A percentile compares a stretch with the other conserved stretches of the same genome.
phyloP scores from a whole-genome alignment of 1,140 invertebrate genomes.

The Temnothorax nylanderi region DNA sequence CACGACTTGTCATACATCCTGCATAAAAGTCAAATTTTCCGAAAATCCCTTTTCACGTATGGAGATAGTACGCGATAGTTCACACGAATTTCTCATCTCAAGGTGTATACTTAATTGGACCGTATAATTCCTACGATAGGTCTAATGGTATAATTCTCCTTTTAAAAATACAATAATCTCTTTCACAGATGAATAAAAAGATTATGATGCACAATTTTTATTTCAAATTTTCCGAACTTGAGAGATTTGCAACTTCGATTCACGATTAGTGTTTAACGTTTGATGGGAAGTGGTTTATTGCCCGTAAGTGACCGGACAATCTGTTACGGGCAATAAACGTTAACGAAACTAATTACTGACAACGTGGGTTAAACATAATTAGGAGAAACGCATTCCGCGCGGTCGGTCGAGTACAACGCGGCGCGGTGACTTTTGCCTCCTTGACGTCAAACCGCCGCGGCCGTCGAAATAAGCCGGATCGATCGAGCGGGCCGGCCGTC shows the following conservation, averaged over 20 bases:
- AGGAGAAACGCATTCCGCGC: not conserved
- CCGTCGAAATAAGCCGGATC: slow-evolving; percentile 17
- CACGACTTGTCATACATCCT: slow-evolving; percentile 23
- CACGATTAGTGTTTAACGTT: not conserved
- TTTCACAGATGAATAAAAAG: not conserved
- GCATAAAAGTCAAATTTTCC: slow-evolving; percentile 35
- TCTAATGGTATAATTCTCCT: not conserved
- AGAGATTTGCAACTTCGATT: not conserved
- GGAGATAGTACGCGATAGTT: not conserved
- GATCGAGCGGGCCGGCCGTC: slow-evolving; percentile 20
- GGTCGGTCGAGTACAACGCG: not conserved
- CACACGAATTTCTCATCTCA: not conserved
- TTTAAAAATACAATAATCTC: not conserved
- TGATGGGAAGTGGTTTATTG: not conserved
- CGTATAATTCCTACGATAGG: too few relatives aligned
- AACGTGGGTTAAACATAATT: slow-evolving; percentile 24
- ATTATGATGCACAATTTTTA: not conserved
- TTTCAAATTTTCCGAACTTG: not conserved
- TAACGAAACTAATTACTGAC: slow-evolving; percentile 9
- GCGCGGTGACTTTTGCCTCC: not conserved
- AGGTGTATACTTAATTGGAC: not conserved
- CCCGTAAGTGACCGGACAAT: not conserved
- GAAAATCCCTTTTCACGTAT: not conserved
- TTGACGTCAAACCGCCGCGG: not conserved
- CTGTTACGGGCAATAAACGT: not conserved